Percentiles rank a stretch among this genome's conserved stretches.
These are phyloP conservation scores for Glaucidium brasilianum DNA, from an alignment of 2,113 vertebrate genomes.

Conservation along the genomic window DNA sequence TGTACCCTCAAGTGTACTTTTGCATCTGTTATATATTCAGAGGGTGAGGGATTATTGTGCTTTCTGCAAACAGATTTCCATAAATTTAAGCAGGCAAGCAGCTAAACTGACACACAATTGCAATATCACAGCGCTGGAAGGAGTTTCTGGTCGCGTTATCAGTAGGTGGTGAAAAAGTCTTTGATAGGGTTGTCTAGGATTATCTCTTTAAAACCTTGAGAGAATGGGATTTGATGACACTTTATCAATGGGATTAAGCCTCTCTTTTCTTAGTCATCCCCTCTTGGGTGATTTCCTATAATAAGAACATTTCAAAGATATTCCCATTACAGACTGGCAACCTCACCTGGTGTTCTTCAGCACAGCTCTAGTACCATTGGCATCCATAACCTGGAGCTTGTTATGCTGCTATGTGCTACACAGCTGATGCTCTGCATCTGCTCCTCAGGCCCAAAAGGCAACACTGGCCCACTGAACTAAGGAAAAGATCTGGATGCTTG, in stretches of 20 bases:
- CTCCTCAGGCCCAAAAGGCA: not conserved
- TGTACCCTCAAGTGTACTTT: not conserved
- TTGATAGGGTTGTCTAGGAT: not conserved
- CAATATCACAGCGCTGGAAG: not conserved
- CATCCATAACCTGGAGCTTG: not conserved
- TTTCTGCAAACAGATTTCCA: not conserved
- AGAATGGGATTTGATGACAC: not conserved
- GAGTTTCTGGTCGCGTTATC: not conserved
- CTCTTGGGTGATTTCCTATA: not conserved
- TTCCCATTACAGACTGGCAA: not conserved
- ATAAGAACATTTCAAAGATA: not conserved
- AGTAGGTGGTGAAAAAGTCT: not conserved
- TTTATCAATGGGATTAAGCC: not conserved
- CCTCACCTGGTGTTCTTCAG: not conserved
- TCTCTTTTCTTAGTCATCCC: not conserved
- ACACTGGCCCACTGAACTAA: not conserved
- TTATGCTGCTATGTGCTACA: rapidly evolving
- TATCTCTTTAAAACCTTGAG: not conserved
- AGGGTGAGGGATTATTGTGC: not conserved
- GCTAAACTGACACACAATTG: not conserved
- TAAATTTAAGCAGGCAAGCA: conserved; percentile 4
- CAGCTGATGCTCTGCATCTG: not conserved
- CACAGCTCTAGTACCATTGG: not conserved
- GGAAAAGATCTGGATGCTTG: not conserved
- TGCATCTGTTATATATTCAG: not conserved